Conservation (phyloP, 2,113 vertebrate species). For the Micromys minutus region DNA sequence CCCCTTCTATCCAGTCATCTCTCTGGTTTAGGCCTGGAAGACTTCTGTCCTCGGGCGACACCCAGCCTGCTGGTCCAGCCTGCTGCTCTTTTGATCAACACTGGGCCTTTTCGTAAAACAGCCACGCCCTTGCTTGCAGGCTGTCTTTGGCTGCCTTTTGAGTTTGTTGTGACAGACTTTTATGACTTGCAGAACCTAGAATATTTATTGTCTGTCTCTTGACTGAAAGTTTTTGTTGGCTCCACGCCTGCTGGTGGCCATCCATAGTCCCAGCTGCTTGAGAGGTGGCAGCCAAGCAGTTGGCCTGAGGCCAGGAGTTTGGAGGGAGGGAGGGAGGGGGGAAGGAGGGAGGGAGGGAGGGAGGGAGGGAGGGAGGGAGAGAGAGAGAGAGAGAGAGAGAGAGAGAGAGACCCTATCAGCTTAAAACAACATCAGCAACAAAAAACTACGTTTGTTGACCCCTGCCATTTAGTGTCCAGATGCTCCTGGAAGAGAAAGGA, state of each 20-base stretch:
- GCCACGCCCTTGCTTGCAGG: neutral
- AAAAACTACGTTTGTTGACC: neutral
- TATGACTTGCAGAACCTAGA: neutral
- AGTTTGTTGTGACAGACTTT: neutral
- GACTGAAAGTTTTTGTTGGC: neutral
- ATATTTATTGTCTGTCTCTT: neutral
- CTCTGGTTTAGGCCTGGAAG: neutral
- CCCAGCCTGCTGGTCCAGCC: neutral
- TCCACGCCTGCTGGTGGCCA: neutral
- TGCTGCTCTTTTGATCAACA: neutral
- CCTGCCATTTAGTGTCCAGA: neutral
- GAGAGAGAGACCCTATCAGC: neutral
- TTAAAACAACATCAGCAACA: neutral
- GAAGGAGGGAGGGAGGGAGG: too few species aligned
- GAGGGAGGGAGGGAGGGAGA: too few species aligned
- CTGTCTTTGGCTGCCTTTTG: neutral
- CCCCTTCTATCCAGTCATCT: neutral
- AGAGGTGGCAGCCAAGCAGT: neutral
- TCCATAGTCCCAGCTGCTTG: neutral
- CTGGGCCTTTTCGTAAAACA: conserved; percentile 3
- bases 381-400: too few species aligned
- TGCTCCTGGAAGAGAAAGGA: neutral
- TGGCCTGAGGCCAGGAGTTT: neutral
- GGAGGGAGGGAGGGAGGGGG: neutral
- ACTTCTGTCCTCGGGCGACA: neutral